These are phyloP conservation scores for Chlorops oryzae DNA, from an alignment of 1,140 invertebrate genomes.

Conservation along the genomic window DNA sequence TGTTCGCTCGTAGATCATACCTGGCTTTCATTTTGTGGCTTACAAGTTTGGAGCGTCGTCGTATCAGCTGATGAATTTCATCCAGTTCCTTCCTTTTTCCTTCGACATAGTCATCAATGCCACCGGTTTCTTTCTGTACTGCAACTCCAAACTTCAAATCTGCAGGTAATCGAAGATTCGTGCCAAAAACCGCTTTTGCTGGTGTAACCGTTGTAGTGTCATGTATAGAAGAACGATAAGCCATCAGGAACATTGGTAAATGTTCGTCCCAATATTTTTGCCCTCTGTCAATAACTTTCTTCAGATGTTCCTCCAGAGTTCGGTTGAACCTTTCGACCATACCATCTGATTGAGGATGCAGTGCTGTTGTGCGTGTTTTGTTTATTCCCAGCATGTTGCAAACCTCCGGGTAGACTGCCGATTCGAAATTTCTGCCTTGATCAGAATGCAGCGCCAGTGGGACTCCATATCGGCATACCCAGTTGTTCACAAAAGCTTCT, in stretches of 20 bases:
- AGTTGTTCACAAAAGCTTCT: constrained; percentile 32
- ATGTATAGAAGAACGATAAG: not conserved
- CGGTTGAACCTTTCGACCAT: too few species aligned
- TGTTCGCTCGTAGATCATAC: not conserved
- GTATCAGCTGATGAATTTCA: not conserved
- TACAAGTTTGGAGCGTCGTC: not conserved
- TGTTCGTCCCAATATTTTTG: not conserved
- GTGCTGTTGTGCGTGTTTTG: too few species aligned
- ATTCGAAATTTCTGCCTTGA: constrained; percentile 41
- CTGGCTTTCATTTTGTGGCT: not conserved
- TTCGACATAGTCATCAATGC: not conserved
- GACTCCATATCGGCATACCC: constrained; percentile 38
- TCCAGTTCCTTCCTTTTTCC: not conserved
- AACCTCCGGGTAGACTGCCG: constrained; percentile 14
- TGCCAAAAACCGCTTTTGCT: not conserved
- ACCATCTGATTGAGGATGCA: too few species aligned
- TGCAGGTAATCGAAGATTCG: not conserved
- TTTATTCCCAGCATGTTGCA: constrained; percentile 18
- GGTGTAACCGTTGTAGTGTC: not conserved
- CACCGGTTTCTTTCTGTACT: not conserved
- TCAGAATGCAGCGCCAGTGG: constrained; percentile 41
- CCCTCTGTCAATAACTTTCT: too few species aligned
- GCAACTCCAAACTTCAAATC: not conserved
- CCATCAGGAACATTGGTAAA: not conserved
- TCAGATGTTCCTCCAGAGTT: too few species aligned